Evolutionary conservation across 2,113 vertebrate species (phyloP).

Genomic region (Lepisosteus osseus): DNA sequence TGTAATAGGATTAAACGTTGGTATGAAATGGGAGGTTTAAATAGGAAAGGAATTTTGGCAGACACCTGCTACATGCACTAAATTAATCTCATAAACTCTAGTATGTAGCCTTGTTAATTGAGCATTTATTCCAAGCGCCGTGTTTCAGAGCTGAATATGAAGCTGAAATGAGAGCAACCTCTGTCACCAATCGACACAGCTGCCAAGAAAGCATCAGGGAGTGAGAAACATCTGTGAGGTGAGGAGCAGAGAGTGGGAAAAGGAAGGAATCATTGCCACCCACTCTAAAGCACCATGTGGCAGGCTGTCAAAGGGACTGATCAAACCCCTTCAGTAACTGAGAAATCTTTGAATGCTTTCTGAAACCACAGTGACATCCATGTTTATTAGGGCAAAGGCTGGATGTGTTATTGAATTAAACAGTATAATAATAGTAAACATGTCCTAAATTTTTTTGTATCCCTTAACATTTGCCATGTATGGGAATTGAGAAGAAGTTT

Average conservation of each 20-base stretch:
- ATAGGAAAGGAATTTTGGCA: constrained; percentile 78
- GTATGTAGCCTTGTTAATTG: constrained; percentile 53
- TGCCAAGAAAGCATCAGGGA: neutral
- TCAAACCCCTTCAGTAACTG: too few relatives aligned
- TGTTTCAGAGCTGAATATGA: neutral
- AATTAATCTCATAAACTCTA: constrained; percentile 80
- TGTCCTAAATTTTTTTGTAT: too few relatives aligned
- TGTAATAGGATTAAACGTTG: constrained; percentile 90
- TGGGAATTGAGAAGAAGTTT: too few relatives aligned
- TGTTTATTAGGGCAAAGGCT: too few relatives aligned
- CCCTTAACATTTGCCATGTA: too few relatives aligned
- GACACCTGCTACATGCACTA: constrained; percentile 73
- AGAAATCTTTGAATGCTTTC: too few relatives aligned
- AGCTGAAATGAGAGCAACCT: neutral
- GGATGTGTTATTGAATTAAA: too few relatives aligned
- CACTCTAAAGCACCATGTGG: neutral
- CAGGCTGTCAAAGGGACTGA: neutral
- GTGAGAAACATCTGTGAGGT: neutral
- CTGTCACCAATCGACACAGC: neutral
- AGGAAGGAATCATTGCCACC: neutral
- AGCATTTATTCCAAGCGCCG: constrained; percentile 27
- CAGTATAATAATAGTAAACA: too few relatives aligned
- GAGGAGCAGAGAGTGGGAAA: neutral
- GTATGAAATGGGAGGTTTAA: constrained; percentile 82
- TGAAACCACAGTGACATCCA: too few relatives aligned